A percentile compares a stretch with the other conserved stretches of the same genome.
phyloP scores from a whole-genome alignment of 1,140 invertebrate genomes.

The Drosophila gunungcola region DNA sequence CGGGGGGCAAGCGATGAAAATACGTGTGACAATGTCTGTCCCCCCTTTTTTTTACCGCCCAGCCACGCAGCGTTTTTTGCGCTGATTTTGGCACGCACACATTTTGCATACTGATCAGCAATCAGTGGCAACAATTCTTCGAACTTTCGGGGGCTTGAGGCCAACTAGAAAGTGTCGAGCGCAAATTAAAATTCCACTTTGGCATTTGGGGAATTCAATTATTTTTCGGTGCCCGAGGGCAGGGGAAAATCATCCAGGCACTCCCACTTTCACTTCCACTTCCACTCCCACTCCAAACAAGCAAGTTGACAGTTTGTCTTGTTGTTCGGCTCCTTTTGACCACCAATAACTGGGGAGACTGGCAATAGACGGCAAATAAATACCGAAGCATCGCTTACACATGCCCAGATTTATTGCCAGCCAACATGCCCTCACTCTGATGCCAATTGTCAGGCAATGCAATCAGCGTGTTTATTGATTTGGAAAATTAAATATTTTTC shows the following conservation, averaged over 20 bases:
- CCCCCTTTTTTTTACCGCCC: not conserved
- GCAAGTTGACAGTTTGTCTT: slow-evolving; percentile 66
- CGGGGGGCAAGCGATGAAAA: slow-evolving; percentile 43
- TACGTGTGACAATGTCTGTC: slow-evolving; percentile 74
- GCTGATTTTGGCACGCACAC: slow-evolving; percentile 81
- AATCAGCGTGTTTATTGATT: slow-evolving; percentile 82
- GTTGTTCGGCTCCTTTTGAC: slow-evolving; percentile 35
- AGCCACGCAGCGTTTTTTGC: slow-evolving; percentile 52
- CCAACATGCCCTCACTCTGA: slow-evolving; percentile 17
- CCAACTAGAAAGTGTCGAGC: slow-evolving; percentile 47
- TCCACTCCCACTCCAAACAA: slow-evolving; percentile 31
- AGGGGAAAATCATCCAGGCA: not conserved
- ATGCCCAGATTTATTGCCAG: slow-evolving; percentile 69
- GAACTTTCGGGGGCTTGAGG: slow-evolving; percentile 25
- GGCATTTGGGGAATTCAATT: slow-evolving; percentile 83
- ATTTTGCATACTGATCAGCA: slow-evolving; percentile 83
- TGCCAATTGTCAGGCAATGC: slow-evolving; percentile 77
- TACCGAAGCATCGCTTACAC: slow-evolving; percentile 44
- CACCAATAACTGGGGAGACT: slow-evolving; percentile 59
- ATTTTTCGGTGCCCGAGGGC: slow-evolving; percentile 59
- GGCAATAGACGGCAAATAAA: slow-evolving; percentile 25
- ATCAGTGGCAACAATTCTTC: slow-evolving; percentile 54
- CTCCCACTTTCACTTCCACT: too few species aligned
- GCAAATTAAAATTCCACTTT: slow-evolving; percentile 82
- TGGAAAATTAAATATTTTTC: slow-evolving; percentile 83